Base-by-base conservation (phyloP, 2,797 vertebrate genomes). In the Enteromius paludinosus region DNA sequence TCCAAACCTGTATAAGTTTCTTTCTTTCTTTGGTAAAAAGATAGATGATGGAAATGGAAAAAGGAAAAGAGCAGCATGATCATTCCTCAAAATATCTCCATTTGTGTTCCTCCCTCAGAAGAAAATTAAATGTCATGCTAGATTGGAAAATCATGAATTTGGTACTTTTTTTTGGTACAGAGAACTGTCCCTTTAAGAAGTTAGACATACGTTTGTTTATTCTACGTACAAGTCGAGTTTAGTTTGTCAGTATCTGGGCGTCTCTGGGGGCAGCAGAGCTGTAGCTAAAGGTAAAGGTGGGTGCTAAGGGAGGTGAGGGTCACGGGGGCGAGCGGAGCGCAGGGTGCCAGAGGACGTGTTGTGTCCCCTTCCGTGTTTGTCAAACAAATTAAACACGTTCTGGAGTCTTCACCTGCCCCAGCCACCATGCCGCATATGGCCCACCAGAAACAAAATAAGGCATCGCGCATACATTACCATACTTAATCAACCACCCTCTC, bases 341-440 rank as follows among this genome's bases (percentile, higher is more conserved):
- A 86, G 90, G 86, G 90, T 92, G 92, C 92, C 93, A 93, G 94
- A 94, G 92, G 94, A 95, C 93, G 90, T 87, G 93, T 87, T 93
- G 94, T 93, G 94, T 86, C 94, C 96, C 93, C 94, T 88, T 90
- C 93, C 90, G 91, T 94, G 95, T 97, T 96, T 97, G 96, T 96
- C 96, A 96, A 97, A 97, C 97, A 97, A 97, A 97, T 98, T 96
- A 97, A 97, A 96, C 92, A 93, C 94, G 93, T 96, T 96, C 94
- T 93, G 94, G 93, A 89, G 95, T 95, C 95, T 95, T 97, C 96
- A 98, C 97, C 97, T 97, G 97, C 95, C 95, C 92, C 93, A 96
- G 95, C 87, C 94, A 95, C 95, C 95, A 94, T 90, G 93, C 93
- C 95, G 92, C 95, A 96, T 96, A 96, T 96, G 96, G 96, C 95